Base-by-base conservation (phyloP, 2,797 vertebrate species). In the Clarias fuscus region DNA sequence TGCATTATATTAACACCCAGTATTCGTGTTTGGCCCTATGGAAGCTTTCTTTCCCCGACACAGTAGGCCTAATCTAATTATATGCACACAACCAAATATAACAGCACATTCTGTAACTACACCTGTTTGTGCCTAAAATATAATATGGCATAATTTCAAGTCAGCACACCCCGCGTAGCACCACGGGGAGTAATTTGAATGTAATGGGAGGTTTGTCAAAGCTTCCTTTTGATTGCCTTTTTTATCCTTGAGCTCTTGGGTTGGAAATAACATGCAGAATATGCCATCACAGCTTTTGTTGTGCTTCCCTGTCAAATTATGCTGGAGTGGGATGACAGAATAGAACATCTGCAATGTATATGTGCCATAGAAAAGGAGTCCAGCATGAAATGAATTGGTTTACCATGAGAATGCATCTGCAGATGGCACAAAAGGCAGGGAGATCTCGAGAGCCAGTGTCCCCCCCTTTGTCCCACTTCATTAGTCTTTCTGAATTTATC, bases 361-460 rank as follows among this genome's bases (percentile, higher is more conserved):
- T 88, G 87, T 78, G 37, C 30, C 30, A 68, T 14, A 33, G 71
- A 88, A 86, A 86, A 67, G 73, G 37, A 75, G 78, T 62, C 53
- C 85, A 83, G 83, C 68, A 65, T 79, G 65, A 86, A 88, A 72
- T 48, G 85, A 71, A 67, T 15, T 65, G 27, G 79, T 90, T 91
- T 92, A 90, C 87, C 88, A 89, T 90, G 78, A 90, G 85, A 91
- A 91, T 85, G 84, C 90, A 71, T 73, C 83, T 82, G 75, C 90
- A 89, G 87, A 90, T 86, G 91, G 88, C 61, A 87, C 77, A 70
- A 84, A 88, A 88, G 83, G 33, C 87, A 88, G 87, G 85, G 87
- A 85, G 85, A 84, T 87, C 86, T 87, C 88, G 77, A 86, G 85
- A 79, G 87, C 78, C 85, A 68, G 71, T 84, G 83, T 83, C 68